Evolutionary conservation across 1,140 invertebrate genomes (phyloP), one percentile per base, ranked within the genome.

Genomic region (Dinoponera quadriceps): DNA sequence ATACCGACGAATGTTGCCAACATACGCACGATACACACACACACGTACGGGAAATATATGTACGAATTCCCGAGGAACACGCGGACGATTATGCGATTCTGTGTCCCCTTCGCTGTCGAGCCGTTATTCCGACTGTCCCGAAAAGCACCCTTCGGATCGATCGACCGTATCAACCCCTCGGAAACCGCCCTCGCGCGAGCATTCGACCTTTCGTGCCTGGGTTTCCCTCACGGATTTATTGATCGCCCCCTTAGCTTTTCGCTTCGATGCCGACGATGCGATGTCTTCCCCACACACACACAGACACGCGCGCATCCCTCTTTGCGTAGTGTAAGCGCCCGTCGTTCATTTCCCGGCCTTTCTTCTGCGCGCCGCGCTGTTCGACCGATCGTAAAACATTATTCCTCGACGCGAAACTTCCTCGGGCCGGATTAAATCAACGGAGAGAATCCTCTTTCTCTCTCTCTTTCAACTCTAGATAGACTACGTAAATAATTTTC

Each of bases 131-230:
- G 25, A 60, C 13, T 59, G 54, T 82, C 63, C 63, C 78, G 49
- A 72, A 82, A 83, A 75, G 80, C 57, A 86, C 84, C 84, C 78
- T 72, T 33, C 14, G 77, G 72, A 83, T 83, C 85, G 84, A 87
- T 86, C 84, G 71, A 48, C 69, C 85, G 65, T 86, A 86, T 86
- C 78, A 74, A 83, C 84, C 85, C 38, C 84, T 87, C 48, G 65
- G 71, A 75, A 75, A 44, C 55, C 84, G 72, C 84, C 85, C 78
- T 87, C 85, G 59, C 65, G n/a, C 78, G 55, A 85, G 84, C 85
- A 63, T 86, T 83, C 84, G 71, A 87, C 84, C 85, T 87, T 77
- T 87, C 81, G 73, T 86, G 72, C 65, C 85, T 71, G 59, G 57
- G 65, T 71, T 86, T 72, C 84, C 57, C 25, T 71, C 51, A 59